Conservation (phyloP, 2,888 invertebrate genomes). For the Acrobasis consociella region DNA sequence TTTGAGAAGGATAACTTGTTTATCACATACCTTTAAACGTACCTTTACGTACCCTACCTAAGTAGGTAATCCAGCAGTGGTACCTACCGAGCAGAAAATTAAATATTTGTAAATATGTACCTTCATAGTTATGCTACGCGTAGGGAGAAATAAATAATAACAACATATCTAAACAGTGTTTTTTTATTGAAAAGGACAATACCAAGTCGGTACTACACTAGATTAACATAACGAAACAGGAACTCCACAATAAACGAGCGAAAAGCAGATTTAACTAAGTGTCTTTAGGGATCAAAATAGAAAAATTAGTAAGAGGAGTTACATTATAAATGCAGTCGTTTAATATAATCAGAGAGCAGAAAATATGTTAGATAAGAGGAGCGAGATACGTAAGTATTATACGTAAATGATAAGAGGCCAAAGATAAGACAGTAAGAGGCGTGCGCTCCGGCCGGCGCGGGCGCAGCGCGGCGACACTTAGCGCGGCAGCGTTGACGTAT, state of each 20-base stretch:
- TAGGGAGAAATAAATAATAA: neutral
- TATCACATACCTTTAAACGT: no score
- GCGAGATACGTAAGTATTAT: neutral
- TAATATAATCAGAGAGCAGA: conserved; percentile 13
- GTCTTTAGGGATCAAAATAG: neutral
- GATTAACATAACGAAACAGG: conserved; percentile 7
- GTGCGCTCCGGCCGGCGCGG: neutral
- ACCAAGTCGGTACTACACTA: neutral
- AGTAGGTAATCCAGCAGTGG: no score
- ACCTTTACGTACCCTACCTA: no score
- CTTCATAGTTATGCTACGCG: no score
- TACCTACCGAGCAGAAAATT: no score
- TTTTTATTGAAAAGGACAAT: conserved; percentile 10
- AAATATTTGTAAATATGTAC: no score
- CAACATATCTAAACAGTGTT: neutral
- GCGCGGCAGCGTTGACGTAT: neutral
- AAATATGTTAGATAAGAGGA: neutral
- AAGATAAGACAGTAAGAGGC: neutral
- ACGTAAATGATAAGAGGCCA: neutral
- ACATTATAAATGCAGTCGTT: neutral
- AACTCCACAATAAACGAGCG: conserved; percentile 4
- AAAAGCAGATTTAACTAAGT: neutral
- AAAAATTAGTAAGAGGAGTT: neutral
- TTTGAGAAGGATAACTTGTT: no score
- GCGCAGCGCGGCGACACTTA: neutral